phyloP scores from a whole-genome alignment of 2,797 vertebrate species.

The Chaunax sp. region DNA sequence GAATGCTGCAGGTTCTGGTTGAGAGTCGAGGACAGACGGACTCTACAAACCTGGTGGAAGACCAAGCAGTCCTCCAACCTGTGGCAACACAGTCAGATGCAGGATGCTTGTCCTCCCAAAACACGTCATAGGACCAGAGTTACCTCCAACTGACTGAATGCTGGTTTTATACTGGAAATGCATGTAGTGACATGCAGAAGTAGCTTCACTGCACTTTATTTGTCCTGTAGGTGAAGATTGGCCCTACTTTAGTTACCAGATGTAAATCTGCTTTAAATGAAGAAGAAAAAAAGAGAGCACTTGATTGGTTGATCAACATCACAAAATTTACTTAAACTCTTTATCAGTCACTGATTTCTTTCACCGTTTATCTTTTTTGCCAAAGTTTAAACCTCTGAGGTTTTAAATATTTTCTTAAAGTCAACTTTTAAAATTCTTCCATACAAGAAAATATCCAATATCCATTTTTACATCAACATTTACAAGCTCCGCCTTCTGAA shows the following conservation, averaged over 20 bases:
- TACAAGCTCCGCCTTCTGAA: no score
- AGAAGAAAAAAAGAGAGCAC: no score
- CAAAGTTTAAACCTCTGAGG: no score
- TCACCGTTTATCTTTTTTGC: no score
- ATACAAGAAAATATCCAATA: no score
- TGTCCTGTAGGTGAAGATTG: background rate
- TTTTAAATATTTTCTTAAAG: no score
- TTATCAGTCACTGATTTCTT: no score
- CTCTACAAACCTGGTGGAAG: background rate
- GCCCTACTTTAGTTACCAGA: background rate
- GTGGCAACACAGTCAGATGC: background rate
- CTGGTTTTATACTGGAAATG: background rate
- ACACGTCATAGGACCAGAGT: background rate
- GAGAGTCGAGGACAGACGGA: constrained; percentile 28
- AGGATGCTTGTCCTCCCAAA: background rate
- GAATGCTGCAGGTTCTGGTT: no score
- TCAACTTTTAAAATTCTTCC: no score
- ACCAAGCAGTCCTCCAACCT: background rate
- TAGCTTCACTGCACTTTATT: constrained; percentile 26
- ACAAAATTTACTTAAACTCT: no score
- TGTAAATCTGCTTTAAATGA: background rate
- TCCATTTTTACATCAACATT: no score
- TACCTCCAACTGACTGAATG: background rate
- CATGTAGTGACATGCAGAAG: background rate
- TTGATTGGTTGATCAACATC: no score